Conservation (phyloP, 2,888 invertebrate genomes). For the Ennomos quercinarius region DNA sequence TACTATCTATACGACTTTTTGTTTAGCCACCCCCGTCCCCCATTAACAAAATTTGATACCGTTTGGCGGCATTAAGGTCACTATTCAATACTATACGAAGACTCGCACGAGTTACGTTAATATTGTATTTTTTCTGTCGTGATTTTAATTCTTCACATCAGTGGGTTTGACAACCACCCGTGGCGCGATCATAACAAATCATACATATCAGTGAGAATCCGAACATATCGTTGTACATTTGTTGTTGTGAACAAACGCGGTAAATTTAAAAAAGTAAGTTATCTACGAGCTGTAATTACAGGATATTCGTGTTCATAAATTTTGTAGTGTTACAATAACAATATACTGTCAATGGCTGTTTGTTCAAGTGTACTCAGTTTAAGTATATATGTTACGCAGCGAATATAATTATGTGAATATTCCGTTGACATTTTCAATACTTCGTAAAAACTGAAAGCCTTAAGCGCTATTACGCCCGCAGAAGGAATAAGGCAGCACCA, state of each 20-base stretch:
- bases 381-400: slow-evolving; percentile 29
- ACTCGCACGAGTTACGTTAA: slow-evolving; percentile 32
- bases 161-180: slow-evolving; percentile 47
- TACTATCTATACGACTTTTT: slow-evolving; percentile 78
- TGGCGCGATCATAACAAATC: slow-evolving; percentile 43
- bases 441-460: slow-evolving; percentile 8
- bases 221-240: slow-evolving; percentile 51
- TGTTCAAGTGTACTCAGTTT: slow-evolving; percentile 23
- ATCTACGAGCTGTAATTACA: slow-evolving; percentile 23
- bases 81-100: slow-evolving; percentile 54
- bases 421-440: slow-evolving; percentile 6
- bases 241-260: slow-evolving; percentile 55
- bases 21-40: slow-evolving; percentile 73
- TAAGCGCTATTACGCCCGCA: slow-evolving; percentile 36
- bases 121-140: slow-evolving; percentile 26
- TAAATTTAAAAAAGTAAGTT: slow-evolving; percentile 46
- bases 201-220: slow-evolving; percentile 49
- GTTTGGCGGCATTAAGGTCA: slow-evolving; percentile 66
- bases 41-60: slow-evolving; percentile 71
- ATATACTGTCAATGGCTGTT: slow-evolving; percentile 5
- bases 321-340: slow-evolving; percentile 7
- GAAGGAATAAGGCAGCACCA: slow-evolving; percentile 67
- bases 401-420: slow-evolving; percentile 37
- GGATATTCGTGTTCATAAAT: slow-evolving; percentile 20
- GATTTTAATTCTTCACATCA: slow-evolving; percentile 44